These are phyloP conservation scores for Petrophora chlorosata DNA, from an alignment of 2,888 invertebrate species.

Conservation along the genomic window DNA sequence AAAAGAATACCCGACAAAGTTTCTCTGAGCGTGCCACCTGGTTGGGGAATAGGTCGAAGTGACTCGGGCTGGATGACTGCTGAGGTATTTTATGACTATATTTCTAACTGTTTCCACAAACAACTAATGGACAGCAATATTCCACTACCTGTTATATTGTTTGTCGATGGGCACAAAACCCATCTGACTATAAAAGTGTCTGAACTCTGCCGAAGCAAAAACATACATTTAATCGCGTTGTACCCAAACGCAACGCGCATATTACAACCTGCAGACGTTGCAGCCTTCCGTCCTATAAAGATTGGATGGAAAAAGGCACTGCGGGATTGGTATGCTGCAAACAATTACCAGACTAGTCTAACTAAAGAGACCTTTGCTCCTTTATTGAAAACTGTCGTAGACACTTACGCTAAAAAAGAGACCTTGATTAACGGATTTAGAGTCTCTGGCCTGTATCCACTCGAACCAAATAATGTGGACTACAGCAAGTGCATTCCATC, in stretches of 20 bases:
- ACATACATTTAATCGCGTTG: neutral
- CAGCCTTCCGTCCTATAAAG: neutral
- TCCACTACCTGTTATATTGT: no score
- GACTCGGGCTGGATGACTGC: neutral
- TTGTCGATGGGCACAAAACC: no score
- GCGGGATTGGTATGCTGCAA: neutral
- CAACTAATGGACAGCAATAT: no score
- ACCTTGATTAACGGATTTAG: constrained; percentile 4
- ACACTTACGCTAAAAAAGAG: neutral
- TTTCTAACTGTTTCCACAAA: no score
- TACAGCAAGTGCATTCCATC: neutral
- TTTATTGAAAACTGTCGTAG: neutral
- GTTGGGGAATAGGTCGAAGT: neutral
- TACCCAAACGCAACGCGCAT: no score
- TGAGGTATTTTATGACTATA: neutral
- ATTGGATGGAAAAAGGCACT: constrained; percentile 1
- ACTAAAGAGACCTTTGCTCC: constrained; percentile 5
- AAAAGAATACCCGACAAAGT: neutral
- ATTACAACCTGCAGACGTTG: no score
- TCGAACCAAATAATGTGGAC: constrained; percentile 3
- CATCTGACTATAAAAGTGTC: no score
- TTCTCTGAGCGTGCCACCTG: neutral
- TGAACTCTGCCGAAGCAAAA: neutral
- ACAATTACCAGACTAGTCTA: neutral
- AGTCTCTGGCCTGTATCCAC: neutral